Base-by-base conservation (phyloP, 1,140 invertebrate genomes). In the Pseudomyrmex pallidus region DNA sequence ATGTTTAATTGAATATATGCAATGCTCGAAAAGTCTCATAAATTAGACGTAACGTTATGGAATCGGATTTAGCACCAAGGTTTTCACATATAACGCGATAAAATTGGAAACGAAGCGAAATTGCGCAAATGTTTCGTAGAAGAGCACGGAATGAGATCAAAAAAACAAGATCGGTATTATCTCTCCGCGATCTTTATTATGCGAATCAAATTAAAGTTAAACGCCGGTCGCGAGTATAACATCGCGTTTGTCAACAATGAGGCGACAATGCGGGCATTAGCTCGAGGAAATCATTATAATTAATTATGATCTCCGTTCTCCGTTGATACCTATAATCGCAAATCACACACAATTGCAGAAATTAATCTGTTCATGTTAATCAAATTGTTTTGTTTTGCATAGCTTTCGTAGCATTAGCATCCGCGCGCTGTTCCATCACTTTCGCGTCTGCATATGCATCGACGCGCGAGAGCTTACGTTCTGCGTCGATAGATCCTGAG, bases 341-440 rank as follows among this genome's bases (percentile, higher is more conserved):
- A 48, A 68, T 78, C 44, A 25, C 25, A 25, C 3, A 25, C 2
- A 25, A 25, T 25, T 2, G 17, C 44, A 44, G 1, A 25, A 44
- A 70, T 78, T 78, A 57, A 68, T 57, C 52, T 20, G 52, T 22
- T n/a, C 10, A 57, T 35, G 35, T 52, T 76, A 74, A 46, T 62
- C 57, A 67, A 67, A 54, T 56, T 62, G n/a, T 66, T 54, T 9
- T 13, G 12, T 61, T 74, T 10, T 59, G 46, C 48, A 20, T 25
- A 9, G 25, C 62, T 67, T 52, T 44, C 12, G 12, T 12, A 66
- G 25, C 13, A 77, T 77, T 54, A 54, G 62, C 48, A 77, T 77
- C 35, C 25, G 44, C 46, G 20, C 25, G 50, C 64, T 76, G 20
- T 46, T 66, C n/a, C 74, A 61, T 46, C 15, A 35, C n/a, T 22